Conservation (phyloP, 2,113 vertebrate species). For the Girardinichthys multiradiatus region DNA sequence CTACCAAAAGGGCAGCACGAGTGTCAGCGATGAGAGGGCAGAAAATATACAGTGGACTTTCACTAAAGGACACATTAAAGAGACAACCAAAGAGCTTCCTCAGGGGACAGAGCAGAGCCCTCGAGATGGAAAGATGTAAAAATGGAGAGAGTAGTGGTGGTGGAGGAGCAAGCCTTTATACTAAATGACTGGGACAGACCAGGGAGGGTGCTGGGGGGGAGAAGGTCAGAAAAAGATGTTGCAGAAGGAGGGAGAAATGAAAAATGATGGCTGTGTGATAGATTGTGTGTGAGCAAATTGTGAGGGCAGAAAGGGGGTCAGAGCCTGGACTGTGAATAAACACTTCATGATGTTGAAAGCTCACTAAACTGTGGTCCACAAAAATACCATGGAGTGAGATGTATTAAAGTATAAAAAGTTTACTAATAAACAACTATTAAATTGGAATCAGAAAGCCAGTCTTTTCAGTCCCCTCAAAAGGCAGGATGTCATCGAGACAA, state of each 20-base stretch:
- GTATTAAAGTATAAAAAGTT: background rate
- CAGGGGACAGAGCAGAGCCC: conserved; percentile 46
- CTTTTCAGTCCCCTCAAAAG: conserved; percentile 1
- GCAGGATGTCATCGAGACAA: background rate
- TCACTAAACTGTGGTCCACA: background rate
- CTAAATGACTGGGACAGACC: conserved; percentile 62
- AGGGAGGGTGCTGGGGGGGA: conserved; percentile 13
- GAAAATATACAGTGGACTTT: conserved; percentile 19
- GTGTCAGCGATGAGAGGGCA: conserved; percentile 17
- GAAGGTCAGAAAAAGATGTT: conserved; percentile 65
- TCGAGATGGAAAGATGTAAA: conserved; percentile 59
- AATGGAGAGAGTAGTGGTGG: conserved; percentile 15
- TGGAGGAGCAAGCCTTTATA: conserved; percentile 42
- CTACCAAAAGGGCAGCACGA: conserved; percentile 31
- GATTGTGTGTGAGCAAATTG: conserved; percentile 52
- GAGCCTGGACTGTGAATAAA: conserved; percentile 18
- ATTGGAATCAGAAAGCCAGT: background rate
- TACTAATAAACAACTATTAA: conserved; percentile 8
- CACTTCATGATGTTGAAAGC: conserved; percentile 1
- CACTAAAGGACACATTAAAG: conserved; percentile 51
- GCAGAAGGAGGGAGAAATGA: conserved; percentile 60
- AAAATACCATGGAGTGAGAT: conserved; percentile 9
- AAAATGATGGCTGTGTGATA: conserved; percentile 58
- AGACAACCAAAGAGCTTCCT: conserved; percentile 51
- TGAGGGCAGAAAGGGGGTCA: conserved; percentile 20